Evolutionary conservation across 2,797 vertebrate genomes (phyloP), one percentile per base, ranked within the genome.

Genomic region (Onychomys torridus): DNA sequence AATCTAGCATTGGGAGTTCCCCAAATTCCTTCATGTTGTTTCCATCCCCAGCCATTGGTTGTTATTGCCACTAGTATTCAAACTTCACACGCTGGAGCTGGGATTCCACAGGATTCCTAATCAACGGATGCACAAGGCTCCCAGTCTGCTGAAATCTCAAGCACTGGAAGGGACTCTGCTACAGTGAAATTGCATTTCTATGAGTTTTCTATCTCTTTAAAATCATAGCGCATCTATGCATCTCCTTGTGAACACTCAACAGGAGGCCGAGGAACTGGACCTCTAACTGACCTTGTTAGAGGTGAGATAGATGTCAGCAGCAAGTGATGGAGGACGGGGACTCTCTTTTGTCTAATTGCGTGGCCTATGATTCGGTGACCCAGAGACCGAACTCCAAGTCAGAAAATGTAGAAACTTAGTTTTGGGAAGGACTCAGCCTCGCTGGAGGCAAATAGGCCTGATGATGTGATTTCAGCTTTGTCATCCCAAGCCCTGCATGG

Each of bases 351-450:
- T 77, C 32, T 96, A 85, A 95, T n/a, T 93, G 77, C 59, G 12
- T 2, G 43, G 52, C 90, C 71, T 75, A 25, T 6, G 69, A 94
- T 55, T 43, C 76, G n/a, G 19, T 67, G 65, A 73, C 92, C 86
- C 83, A 27, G 49, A 89, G 86, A 76, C 79, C 95, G 69, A 34
- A 94, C 89, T 96, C 65, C 19, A 69, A 94, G 83, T 84, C 77
- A 79, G 89, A 81, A 91, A 93, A 92, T 78, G 65, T 1, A 43
- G 76, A 61, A 91, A 7, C 32, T 23, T 37, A 82, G 61, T 88
- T 91, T 52, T 75, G 84, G 89, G 76, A 95, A 88, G 17, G 37
- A 27, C 69, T 89, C 52, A 32, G 55, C 7, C 17, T 79, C 0
- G 0, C 93, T 91, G 43, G 55, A 97, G 85, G 73, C 63, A 34